These are phyloP conservation scores for Linepithema humile DNA, from an alignment of 1,140 invertebrate species.

Conservation along the genomic window DNA sequence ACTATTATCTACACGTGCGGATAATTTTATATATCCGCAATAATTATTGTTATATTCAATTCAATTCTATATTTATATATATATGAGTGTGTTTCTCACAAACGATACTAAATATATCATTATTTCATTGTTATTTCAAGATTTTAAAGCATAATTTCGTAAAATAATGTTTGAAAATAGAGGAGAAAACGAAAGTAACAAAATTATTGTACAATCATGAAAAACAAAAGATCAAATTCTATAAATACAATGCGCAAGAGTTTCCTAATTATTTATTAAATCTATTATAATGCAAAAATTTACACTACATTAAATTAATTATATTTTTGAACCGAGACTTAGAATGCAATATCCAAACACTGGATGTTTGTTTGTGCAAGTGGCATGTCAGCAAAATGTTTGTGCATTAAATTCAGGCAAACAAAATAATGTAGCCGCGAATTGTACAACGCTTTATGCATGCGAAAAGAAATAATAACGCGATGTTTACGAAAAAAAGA, in stretches of 20 bases:
- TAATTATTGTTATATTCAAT: constrained; percentile 40
- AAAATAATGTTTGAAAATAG: too few relatives aligned
- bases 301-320: not conserved
- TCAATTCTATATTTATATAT: constrained; percentile 23
- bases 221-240: too few relatives aligned
- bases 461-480: not conserved
- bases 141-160: too few relatives aligned
- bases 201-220: too few relatives aligned
- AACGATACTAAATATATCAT: not conserved
- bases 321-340: not conserved
- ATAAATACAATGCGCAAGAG: too few relatives aligned
- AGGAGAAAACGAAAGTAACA: too few relatives aligned
- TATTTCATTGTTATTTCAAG: too few relatives aligned
- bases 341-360: not conserved
- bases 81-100: not conserved
- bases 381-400: not conserved
- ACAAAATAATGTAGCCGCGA: not conserved
- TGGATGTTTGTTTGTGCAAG: not conserved
- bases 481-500: not conserved
- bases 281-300: not conserved
- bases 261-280: too few relatives aligned
- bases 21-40: not conserved
- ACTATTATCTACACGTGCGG: not conserved
- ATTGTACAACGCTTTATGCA: not conserved
- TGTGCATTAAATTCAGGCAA: not conserved